Percentiles rank a stretch among this genome's conserved stretches.
These are phyloP conservation scores for Sinocyclocheilus maitianheensis DNA, from an alignment of 2,113 vertebrate species.

Conservation along the genomic window DNA sequence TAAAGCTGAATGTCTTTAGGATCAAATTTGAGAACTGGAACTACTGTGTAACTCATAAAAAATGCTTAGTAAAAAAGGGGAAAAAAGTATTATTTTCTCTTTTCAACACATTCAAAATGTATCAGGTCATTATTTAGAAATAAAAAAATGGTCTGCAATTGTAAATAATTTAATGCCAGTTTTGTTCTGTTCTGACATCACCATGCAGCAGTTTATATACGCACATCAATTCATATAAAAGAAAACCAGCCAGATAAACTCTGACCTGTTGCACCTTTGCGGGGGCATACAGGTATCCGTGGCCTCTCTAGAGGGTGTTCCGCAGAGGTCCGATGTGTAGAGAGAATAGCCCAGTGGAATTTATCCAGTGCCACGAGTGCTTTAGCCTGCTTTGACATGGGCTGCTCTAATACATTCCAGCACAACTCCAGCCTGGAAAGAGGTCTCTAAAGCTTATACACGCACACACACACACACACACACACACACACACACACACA, in stretches of 20 bases:
- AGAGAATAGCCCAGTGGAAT: constrained; percentile 48
- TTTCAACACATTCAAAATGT: not conserved
- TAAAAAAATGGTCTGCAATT: not conserved
- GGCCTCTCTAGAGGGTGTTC: constrained; percentile 18
- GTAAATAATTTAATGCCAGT: not conserved
- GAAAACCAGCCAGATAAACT: constrained; percentile 19
- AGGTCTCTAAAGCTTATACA: constrained; percentile 71
- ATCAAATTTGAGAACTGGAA: not conserved
- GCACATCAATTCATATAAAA: constrained; percentile 24
- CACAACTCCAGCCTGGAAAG: constrained; percentile 66
- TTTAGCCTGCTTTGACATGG: constrained; percentile 70
- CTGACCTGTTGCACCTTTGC: constrained; percentile 26
- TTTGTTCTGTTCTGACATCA: constrained; percentile 9
- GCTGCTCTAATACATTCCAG: constrained; percentile 72
- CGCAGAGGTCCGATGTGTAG: not conserved
- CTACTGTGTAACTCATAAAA: not conserved
- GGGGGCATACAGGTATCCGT: constrained; percentile 2
- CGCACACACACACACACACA: constrained; percentile 70
- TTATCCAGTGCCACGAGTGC: constrained; percentile 60
- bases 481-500: constrained; percentile 68
- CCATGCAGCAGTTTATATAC: not conserved
- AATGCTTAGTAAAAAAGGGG: too few species aligned
- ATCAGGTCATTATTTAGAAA: not conserved
- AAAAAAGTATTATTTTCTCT: not conserved
- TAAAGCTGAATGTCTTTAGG: not conserved